Percentiles rank a stretch among this genome's conserved stretches.
phyloP scores from a whole-genome alignment of 2,888 invertebrate species.

The Lithophane socia region DNA sequence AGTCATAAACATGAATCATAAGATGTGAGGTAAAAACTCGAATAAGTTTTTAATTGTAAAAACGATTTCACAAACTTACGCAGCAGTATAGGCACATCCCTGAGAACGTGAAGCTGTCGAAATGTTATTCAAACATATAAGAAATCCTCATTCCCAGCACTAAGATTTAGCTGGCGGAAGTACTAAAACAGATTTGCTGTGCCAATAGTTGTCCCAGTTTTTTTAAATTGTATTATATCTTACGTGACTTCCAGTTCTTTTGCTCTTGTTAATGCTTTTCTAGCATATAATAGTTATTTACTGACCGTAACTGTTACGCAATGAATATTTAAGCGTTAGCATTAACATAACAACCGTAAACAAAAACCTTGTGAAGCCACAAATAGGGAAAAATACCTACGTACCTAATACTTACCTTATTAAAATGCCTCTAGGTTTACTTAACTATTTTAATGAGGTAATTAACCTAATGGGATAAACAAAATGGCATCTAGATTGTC shows the following conservation, averaged over 20 bases:
- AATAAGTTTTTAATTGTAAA: slow-evolving; percentile 12
- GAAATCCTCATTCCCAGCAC: slow-evolving; percentile 39
- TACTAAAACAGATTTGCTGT: slow-evolving; percentile 48
- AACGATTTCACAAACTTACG: slow-evolving; percentile 27
- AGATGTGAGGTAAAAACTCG: slow-evolving; percentile 5
- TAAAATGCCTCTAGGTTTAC: slow-evolving; percentile 26
- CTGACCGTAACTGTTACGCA: slow-evolving; percentile 56
- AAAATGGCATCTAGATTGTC: neutral
- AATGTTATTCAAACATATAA: slow-evolving; percentile 51
- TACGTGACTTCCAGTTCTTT: slow-evolving; percentile 63
- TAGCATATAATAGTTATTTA: slow-evolving; percentile 53
- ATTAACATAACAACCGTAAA: slow-evolving; percentile 52
- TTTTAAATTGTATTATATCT: slow-evolving; percentile 59
- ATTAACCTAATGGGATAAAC: slow-evolving; percentile 16
- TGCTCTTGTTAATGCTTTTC: slow-evolving; percentile 54
- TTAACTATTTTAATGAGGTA: slow-evolving; percentile 35
- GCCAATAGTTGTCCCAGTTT: slow-evolving; percentile 63
- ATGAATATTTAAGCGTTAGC: slow-evolving; percentile 43
- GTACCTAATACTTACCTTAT: neutral
- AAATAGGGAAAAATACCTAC: slow-evolving; percentile 20
- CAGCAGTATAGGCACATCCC: slow-evolving; percentile 38
- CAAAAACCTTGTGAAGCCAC: slow-evolving; percentile 43
- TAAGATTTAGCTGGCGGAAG: slow-evolving; percentile 36
- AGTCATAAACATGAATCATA: slow-evolving; percentile 16
- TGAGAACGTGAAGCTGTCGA: slow-evolving; percentile 56